Evolutionary conservation across 2,797 vertebrate species (phyloP), one percentile per base, ranked within the genome.

Genomic region (Gymnocypris eckloni): DNA sequence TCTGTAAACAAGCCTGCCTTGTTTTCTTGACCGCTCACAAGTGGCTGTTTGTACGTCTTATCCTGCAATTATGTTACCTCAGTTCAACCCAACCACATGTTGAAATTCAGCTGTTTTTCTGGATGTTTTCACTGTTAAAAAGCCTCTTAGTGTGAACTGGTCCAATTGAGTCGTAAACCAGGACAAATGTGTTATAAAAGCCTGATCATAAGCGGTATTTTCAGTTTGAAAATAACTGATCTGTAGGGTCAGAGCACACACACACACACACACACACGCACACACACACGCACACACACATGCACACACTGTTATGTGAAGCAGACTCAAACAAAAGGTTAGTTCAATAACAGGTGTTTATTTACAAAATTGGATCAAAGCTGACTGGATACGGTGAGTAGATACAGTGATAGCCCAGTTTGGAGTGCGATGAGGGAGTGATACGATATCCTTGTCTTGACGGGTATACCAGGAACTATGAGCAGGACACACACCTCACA

Each of bases 221-320:
- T 87, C 20, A 64, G 45, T 73, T 85, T 45, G 37, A 52, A 89
- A 79, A 73, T 88, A 73, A 84, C 64, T 81, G 77, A 84, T 78
- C 45, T 81, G 52, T 56, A 11, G 59, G 28, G 59, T 64, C 12
- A 64, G 11, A 64, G n/a, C n/a, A 6, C 12, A 64, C 59, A 28
- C 4, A 25, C 11, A 61, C n/a, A 12, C n/a, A n/a, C n/a, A n/a
- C n/a, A n/a, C n/a, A n/a, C n/a, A n/a, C n/a, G 39, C 4, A 41
- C 3, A 28, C 28, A 28, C 28, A 28, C 28, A 28, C 28, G 1
- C 2, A 1, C 28, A 28, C 28, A 28, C 28, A 2, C 28, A 2
- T 2, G 28, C 28, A 28, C 28, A 28, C 28, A 28, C 33, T 33
- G 33, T 33, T 33, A 33, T 33, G 33, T 33, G 33, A 33, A 33